Conservation (phyloP, 2,797 vertebrate species). For the Vespertilio murinus region DNA sequence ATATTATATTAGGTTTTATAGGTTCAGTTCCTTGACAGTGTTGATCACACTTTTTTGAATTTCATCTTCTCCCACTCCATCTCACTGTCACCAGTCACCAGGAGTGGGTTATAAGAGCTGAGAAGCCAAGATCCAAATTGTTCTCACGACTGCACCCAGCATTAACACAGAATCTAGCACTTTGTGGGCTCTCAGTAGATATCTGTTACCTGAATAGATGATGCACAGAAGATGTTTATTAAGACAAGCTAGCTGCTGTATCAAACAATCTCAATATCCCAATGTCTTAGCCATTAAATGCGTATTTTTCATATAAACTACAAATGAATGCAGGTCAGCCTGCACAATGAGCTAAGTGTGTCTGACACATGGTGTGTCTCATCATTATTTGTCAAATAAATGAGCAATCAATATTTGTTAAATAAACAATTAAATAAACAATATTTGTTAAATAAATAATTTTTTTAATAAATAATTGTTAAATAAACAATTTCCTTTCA, state of each 20-base stretch:
- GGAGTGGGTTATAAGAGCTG: background rate
- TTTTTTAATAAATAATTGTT: too few species aligned
- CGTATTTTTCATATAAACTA: background rate
- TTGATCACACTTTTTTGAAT: background rate
- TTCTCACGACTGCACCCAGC: background rate
- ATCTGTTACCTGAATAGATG: background rate
- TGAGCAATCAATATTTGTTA: background rate
- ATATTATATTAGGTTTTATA: background rate
- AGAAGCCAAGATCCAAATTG: background rate
- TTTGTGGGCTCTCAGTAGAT: background rate
- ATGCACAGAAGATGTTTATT: background rate
- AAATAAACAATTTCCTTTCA: too few species aligned
- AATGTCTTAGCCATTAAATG: background rate
- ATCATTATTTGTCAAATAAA: background rate
- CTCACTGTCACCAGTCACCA: background rate
- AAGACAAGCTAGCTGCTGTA: background rate
- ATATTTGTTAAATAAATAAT: too few species aligned
- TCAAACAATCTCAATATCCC: background rate
- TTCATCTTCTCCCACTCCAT: background rate
- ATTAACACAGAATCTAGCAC: background rate
- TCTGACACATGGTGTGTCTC: background rate
- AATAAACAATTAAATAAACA: too few species aligned
- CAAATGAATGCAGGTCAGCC: background rate
- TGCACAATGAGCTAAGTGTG: background rate
- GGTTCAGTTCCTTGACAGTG: background rate